Conservation (phyloP, 2,888 invertebrate genomes). For the Crematogaster levior region DNA sequence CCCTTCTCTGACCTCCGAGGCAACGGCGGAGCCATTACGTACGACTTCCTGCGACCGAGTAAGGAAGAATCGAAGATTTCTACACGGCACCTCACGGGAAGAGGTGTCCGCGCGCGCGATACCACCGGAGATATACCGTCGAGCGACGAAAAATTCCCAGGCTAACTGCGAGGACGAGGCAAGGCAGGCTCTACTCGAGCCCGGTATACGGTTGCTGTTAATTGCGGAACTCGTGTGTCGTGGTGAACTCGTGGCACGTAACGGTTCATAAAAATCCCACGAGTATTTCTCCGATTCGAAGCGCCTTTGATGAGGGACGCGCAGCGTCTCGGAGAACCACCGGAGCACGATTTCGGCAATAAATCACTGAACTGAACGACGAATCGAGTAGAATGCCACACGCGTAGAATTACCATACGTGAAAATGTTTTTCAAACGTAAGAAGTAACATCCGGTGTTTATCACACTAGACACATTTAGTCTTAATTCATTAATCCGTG, state of each 20-base stretch:
- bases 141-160: conserved; percentile 45
- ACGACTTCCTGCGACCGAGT: conserved; percentile 74
- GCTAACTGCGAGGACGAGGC: conserved; percentile 31
- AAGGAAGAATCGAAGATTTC: conserved; percentile 69
- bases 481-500: conserved; percentile 74
- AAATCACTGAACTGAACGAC: neutral
- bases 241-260: conserved; percentile 25
- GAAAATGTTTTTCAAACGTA: neutral
- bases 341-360: neutral
- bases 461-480: conserved; percentile 40
- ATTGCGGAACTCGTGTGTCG: conserved; percentile 42
- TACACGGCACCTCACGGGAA: conserved; percentile 47
- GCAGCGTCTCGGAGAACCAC: neutral
- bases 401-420: neutral
- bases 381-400: neutral
- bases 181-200: neutral
- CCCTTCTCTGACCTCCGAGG: conserved; percentile 71
- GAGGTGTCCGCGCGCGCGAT: conserved; percentile 50
- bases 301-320: neutral
- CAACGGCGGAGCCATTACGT: conserved; percentile 73
- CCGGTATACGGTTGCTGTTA: conserved; percentile 35
- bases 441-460: conserved; percentile 52
- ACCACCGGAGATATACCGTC: conserved; percentile 33
- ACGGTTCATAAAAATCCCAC: conserved; percentile 39
- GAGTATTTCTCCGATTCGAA: neutral